Percentiles rank a stretch among this genome's conserved stretches.
These are phyloP conservation scores for Phyllotreta cruciferae DNA, from an alignment of 2,888 invertebrate species.

Conservation along the genomic window DNA sequence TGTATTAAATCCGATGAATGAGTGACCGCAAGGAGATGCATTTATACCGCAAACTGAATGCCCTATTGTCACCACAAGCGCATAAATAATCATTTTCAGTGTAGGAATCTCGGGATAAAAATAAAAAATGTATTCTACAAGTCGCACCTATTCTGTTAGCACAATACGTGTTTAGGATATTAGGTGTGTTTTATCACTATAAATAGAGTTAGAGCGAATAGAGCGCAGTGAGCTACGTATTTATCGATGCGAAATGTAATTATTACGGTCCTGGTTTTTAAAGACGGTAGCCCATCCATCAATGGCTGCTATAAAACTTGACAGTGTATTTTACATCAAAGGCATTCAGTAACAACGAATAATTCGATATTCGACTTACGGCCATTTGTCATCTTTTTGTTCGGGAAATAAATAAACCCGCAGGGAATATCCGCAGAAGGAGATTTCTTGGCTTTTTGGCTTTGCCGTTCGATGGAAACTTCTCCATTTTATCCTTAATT, in stretches of 20 bases:
- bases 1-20: constrained; percentile 18
- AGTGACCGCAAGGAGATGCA: constrained; percentile 20
- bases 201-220: neutral
- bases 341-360: constrained; percentile 49
- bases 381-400: constrained; percentile 50
- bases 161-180: no score
- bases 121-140: no score
- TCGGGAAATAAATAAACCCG: constrained; percentile 36
- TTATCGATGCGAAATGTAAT: neutral
- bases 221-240: neutral
- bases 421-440: constrained; percentile 28
- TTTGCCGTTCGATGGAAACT: constrained; percentile 14
- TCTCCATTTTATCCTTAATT: constrained; percentile 22
- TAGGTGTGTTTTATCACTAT: no score
- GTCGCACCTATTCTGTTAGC: no score
- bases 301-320: constrained; percentile 41
- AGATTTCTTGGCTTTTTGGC: constrained; percentile 23
- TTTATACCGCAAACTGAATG: neutral
- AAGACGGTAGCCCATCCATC: constrained; percentile 45
- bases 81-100: no score
- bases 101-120: no score
- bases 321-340: constrained; percentile 48
- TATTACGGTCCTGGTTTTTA: constrained; percentile 17
- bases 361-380: constrained; percentile 48
- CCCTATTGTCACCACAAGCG: no score